Base-by-base conservation (phyloP, 2,113 vertebrate species). In the Lampris megalopsis region DNA sequence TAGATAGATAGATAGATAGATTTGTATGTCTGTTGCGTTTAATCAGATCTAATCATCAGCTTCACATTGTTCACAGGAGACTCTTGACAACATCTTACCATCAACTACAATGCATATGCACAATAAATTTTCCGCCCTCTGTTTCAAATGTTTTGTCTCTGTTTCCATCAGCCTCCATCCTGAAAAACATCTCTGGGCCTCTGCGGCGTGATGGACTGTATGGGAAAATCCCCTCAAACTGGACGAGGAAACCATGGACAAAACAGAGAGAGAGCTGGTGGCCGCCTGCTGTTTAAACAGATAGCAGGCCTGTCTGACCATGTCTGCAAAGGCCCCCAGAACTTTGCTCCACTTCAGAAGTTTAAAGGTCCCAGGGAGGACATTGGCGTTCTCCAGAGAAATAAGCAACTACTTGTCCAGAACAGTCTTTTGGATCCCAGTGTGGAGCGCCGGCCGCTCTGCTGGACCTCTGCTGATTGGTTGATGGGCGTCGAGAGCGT, bases 281-380 rank as follows among this genome's bases (percentile, higher is more conserved):
- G 84, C 88, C 91, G 91, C 88, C 90, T 91, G 91, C 88, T 91
- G 87, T 92, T 93, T 85, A 88, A 92, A 90, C 85, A 91, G 91
- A 93, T 90, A 89, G 84, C 69, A 62, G 71, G 76, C 61, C 79
- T 84, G 77, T 90, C 79, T 83, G 83, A 84, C 72, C 59, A 2
- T 2, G 62, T 80, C 62, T 77, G 73, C 79, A 65, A 36, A 37
- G 81, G 65, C 84, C 84, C 82, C 84, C 83, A 65, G 81, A 90
- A 90, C 82, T 84, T 83, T 67, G 74, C 83, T 90, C 86, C 76
- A 81, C 87, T 89, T 92, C 79, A 88, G 81, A 88, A 75, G 83
- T 88, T 91, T 92, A 82, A 89, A 80, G 83, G 83, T 89, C 88
- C 89, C 83, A 82, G 67, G 0, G 80, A 90, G 80, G 63, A 70